These are phyloP conservation scores for Eustalomyia histrio DNA, from an alignment of 2,888 invertebrate species.

Conservation along the genomic window DNA sequence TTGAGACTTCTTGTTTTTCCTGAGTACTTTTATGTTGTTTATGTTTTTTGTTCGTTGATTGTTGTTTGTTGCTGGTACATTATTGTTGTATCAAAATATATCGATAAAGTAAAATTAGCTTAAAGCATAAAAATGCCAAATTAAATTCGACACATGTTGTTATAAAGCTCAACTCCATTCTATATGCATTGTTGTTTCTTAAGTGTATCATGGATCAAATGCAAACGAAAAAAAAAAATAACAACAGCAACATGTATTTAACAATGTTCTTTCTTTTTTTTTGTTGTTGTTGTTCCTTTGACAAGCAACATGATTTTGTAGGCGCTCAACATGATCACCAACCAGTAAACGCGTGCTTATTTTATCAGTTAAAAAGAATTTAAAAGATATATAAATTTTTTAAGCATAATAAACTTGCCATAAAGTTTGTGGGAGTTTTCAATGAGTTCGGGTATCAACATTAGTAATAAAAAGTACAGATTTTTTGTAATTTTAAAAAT, in stretches of 20 bases:
- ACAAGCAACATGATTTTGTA: slow-evolving; percentile 80
- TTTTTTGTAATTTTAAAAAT: too few species aligned
- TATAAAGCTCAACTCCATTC: slow-evolving; percentile 39
- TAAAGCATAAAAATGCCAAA: slow-evolving; percentile 65
- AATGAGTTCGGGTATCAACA: slow-evolving; percentile 27
- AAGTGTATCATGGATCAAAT: slow-evolving; percentile 56
- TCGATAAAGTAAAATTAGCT: slow-evolving; percentile 64
- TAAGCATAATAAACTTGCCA: background rate
- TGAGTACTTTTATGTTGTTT: slow-evolving; percentile 16
- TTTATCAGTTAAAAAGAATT: slow-evolving; percentile 3
- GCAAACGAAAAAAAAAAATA: slow-evolving; percentile 36
- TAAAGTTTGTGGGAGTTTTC: slow-evolving; percentile 57
- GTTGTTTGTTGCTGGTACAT: slow-evolving; percentile 1
- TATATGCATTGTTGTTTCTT: slow-evolving; percentile 21
- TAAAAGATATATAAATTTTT: background rate
- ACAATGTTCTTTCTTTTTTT: slow-evolving; percentile 48
- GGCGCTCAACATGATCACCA: slow-evolving; percentile 78
- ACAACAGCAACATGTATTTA: slow-evolving; percentile 31
- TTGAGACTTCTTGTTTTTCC: slow-evolving; percentile 61
- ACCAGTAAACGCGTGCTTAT: slow-evolving; percentile 66
- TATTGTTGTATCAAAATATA: slow-evolving; percentile 37
- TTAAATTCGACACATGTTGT: slow-evolving; percentile 66
- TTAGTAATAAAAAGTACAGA: background rate
- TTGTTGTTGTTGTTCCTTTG: slow-evolving; percentile 67
- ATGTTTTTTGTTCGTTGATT: background rate